Conservation (phyloP, 2,113 vertebrate genomes). For the Chroicocephalus ridibundus region DNA sequence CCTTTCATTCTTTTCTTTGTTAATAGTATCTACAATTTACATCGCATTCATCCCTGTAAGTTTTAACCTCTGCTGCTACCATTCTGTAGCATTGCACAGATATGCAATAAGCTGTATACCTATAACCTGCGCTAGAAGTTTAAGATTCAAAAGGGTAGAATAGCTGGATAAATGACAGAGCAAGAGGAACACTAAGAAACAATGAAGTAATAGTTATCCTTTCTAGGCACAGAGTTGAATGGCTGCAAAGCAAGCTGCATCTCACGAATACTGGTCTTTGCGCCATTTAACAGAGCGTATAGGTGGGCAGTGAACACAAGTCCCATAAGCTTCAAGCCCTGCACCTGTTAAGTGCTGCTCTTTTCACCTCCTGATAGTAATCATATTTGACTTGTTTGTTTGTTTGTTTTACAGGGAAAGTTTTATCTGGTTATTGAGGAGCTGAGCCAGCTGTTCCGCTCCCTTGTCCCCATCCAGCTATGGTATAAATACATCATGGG, state of each 20-base stretch:
- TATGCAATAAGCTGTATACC: not conserved
- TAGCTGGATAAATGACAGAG: not conserved
- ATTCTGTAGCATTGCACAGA: not conserved
- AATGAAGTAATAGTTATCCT: not conserved
- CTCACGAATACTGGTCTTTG: not conserved
- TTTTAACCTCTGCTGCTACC: not conserved
- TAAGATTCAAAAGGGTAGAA: not conserved
- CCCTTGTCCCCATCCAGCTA: conserved; percentile 94
- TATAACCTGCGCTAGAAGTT: not conserved
- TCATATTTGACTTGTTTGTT: not conserved
- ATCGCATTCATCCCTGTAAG: not conserved
- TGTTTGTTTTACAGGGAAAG: conserved; percentile 82
- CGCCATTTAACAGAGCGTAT: not conserved
- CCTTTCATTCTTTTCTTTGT: not conserved
- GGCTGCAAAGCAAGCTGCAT: not conserved
- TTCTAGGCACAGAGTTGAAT: not conserved
- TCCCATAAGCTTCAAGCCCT: conserved; percentile 1
- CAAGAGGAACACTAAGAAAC: not conserved
- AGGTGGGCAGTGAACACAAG: conserved; percentile 4
- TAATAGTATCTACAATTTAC: not conserved
- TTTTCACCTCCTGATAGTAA: not conserved
- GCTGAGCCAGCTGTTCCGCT: conserved; percentile 95
- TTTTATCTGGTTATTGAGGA: conserved; percentile 96
- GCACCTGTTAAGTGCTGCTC: not conserved
- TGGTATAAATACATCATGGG: conserved; percentile 99